Percentiles rank a stretch among this genome's conserved stretches.
phyloP scores from a whole-genome alignment of 2,888 invertebrate genomes.

The Augochlorella aurata region DNA sequence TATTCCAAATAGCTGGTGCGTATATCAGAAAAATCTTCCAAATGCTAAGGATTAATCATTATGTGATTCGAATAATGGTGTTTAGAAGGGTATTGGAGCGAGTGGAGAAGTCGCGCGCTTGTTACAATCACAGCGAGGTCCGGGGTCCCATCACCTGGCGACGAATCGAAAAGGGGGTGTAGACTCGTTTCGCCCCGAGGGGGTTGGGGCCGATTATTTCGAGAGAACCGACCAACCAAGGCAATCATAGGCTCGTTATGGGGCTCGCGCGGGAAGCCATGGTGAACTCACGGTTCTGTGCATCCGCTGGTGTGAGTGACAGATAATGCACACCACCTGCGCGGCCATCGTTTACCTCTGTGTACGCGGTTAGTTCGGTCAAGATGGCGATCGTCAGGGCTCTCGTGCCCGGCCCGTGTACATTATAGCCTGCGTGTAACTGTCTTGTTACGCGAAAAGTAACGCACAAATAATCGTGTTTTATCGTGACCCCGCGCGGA shows the following conservation, averaged over 20 bases:
- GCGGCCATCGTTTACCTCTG: constrained; percentile 43
- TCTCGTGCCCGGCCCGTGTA: constrained; percentile 33
- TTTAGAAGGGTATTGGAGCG: not conserved
- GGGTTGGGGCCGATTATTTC: constrained; percentile 51
- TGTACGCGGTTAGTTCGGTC: constrained; percentile 37
- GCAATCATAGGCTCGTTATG: constrained; percentile 62
- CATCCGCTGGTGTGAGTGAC: constrained; percentile 51
- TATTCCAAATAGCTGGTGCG: no score
- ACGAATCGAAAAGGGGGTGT: constrained; percentile 40
- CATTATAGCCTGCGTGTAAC: constrained; percentile 49
- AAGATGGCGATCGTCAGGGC: constrained; percentile 59
- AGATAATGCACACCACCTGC: constrained; percentile 60
- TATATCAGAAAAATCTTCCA: no score
- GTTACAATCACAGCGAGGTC: constrained; percentile 5
- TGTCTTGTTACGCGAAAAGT: constrained; percentile 56
- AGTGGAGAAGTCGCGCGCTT: no score
- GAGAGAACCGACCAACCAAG: constrained; percentile 54
- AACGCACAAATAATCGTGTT: constrained; percentile 46
- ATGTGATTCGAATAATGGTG: not conserved
- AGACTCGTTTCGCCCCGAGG: constrained; percentile 23
- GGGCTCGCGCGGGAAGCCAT: constrained; percentile 56
- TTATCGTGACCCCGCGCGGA: constrained; percentile 14
- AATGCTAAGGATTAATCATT: not conserved
- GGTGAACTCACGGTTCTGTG: constrained; percentile 47
- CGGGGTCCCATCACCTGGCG: constrained; percentile 37